Evolutionary conservation across 2,888 invertebrate species (phyloP).

Genomic region (Lamellibrachia satsuma): DNA sequence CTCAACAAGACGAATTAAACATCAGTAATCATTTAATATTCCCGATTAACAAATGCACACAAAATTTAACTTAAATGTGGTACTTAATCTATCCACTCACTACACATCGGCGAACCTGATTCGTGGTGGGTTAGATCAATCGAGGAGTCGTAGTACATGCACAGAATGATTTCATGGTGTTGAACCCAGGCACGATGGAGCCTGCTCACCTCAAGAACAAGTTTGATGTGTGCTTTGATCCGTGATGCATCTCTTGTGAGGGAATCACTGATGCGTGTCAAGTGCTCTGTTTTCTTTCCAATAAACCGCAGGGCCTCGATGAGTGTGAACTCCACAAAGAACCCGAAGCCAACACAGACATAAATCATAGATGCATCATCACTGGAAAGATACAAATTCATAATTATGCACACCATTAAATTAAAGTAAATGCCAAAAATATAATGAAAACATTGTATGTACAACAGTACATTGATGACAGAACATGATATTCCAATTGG

Average conservation of each 20-base stretch:
- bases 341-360: constrained; percentile 79
- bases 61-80: no score
- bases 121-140: no score
- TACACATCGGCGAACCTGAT: no score
- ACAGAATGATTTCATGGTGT: not conserved
- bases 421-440: not conserved
- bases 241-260: constrained; percentile 75
- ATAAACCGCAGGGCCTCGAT: constrained; percentile 79
- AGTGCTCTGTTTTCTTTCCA: constrained; percentile 75
- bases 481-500: no score
- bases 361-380: constrained; percentile 74
- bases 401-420: not conserved
- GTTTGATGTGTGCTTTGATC: constrained; percentile 81
- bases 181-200: not conserved
- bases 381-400: constrained; percentile 42
- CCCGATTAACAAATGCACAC: no score
- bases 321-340: constrained; percentile 78
- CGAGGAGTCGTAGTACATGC: not conserved
- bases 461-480: no score
- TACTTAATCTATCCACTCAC: no score
- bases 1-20: no score
- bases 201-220: constrained; percentile 74
- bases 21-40: no score
- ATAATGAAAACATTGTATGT: no score
- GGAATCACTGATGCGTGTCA: constrained; percentile 73